Evolutionary conservation across 2,797 vertebrate genomes (phyloP), one percentile per base, ranked within the genome.

Genomic region (Chromobotia macracanthus): DNA sequence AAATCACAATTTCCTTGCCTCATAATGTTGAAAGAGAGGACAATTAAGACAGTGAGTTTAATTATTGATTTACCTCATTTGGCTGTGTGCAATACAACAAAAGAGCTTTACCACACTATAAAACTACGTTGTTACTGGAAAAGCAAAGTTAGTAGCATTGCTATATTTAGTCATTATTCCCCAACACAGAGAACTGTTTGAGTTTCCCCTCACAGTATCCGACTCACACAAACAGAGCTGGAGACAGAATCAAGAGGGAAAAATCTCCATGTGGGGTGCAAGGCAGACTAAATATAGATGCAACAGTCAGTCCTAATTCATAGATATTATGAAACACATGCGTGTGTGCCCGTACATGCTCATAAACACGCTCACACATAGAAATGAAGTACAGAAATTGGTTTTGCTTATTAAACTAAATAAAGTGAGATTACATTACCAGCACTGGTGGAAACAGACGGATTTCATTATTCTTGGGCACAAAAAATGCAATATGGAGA

Each of bases 401-500:
- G 87, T 91, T 91, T 89, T 84, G 86, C 80, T 91, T 90, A 91
- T 90, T 91, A 89, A 88, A 85, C 83, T 80, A 87, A 90, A 91
- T 88, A 82, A 88, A 90, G 86, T 89, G 86, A 84, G 88, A 89
- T 90, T 90, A 83, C 89, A 86, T 91, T 91, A 90, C 88, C 87
- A 90, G 89, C 85, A 85, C 87, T 89, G 83, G 87, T 85, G 82
- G 84, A 80, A 92, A 89, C 90, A 91, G 85, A 85, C 87, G 88
- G 87, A 88, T 90, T 85, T 86, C 86, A 88, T 92, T 90, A 92
- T 84, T 79, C 82, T 70, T 75, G 89, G 88, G 87, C 89, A 85
- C 80, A 87, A 67, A 75, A 82, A 83, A 72, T 80, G 9, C 56
- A 50, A 82, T 77, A 72, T n/a, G 44, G 60, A 61, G 81, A 86